Evolutionary conservation across 2,797 vertebrate species (phyloP).

Genomic region (Smutsia gigantea): DNA sequence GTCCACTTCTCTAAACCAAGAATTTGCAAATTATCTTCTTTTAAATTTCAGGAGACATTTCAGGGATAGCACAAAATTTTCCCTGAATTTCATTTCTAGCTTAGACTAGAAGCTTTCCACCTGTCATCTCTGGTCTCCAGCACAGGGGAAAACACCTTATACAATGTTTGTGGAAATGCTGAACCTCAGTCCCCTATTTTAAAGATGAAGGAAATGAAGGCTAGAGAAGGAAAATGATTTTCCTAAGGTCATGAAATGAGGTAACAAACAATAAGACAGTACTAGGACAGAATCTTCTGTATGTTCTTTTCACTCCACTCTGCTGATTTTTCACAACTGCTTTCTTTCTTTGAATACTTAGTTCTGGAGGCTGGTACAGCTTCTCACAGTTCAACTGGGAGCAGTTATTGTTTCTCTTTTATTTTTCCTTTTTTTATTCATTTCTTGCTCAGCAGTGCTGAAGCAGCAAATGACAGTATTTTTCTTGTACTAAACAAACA

Average conservation of each 20-base stretch:
- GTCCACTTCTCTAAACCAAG: not conserved
- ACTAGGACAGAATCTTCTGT: not conserved
- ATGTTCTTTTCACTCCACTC: not conserved
- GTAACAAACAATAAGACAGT: not conserved
- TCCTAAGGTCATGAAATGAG: not conserved
- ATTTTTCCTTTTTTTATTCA: constrained; percentile 70
- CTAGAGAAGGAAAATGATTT: constrained; percentile 9
- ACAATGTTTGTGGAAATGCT: not conserved
- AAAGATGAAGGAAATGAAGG: constrained; percentile 42
- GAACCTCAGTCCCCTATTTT: not conserved
- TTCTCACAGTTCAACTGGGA: constrained; percentile 68
- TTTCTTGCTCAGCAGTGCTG: constrained; percentile 21
- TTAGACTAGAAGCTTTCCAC: not conserved
- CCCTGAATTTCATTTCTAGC: constrained; percentile 22
- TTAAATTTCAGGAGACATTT: not conserved
- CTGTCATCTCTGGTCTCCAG: not conserved
- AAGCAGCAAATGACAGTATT: constrained; percentile 67
- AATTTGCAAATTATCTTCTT: constrained; percentile 29
- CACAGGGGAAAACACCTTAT: not conserved
- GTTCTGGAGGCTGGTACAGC: constrained; percentile 72
- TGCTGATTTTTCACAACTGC: constrained; percentile 49
- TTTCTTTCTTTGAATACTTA: constrained; percentile 54
- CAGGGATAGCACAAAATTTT: not conserved
- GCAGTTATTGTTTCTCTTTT: constrained; percentile 58
- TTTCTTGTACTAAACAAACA: constrained; percentile 76